phyloP scores from a whole-genome alignment of 2,113 vertebrate species.

The Tragelaphus imberbis region DNA sequence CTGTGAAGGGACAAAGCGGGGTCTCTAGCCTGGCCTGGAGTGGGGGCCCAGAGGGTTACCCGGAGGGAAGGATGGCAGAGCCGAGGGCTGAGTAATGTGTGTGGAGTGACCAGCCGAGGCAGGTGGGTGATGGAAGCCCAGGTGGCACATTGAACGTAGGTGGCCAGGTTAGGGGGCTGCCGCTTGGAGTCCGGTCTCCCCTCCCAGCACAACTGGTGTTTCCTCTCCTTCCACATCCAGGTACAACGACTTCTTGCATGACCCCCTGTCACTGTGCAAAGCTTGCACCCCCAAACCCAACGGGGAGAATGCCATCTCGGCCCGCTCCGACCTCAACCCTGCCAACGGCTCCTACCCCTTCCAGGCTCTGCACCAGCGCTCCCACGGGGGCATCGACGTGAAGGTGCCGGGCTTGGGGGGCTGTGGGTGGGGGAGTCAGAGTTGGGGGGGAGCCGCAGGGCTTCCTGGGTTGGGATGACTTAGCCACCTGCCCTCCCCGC shows the following conservation, averaged over 20 bases:
- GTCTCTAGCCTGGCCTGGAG: background rate
- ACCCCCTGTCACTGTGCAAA: constrained; percentile 87
- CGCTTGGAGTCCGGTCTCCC: rapidly evolving
- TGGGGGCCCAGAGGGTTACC: background rate
- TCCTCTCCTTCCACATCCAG: constrained; percentile 54
- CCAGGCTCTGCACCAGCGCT: constrained; percentile 88
- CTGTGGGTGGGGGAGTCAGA: background rate
- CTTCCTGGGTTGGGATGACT: background rate
- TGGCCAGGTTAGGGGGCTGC: rapidly evolving
- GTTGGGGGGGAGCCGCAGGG: background rate
- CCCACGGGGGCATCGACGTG: constrained; percentile 92
- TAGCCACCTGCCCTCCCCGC: background rate
- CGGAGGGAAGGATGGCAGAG: background rate
- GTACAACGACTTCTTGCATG: constrained; percentile 91
- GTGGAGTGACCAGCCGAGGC: rapidly evolving
- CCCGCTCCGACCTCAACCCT: constrained; percentile 93
- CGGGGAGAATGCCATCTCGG: constrained; percentile 90
- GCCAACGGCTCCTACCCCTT: constrained; percentile 94
- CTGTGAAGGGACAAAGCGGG: background rate
- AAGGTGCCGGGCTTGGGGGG: constrained; percentile 80
- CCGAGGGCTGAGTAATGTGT: background rate
- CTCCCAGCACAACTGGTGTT: rapidly evolving
- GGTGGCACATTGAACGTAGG: rapidly evolving
- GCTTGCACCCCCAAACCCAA: constrained; percentile 86
- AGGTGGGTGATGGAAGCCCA: background rate